phyloP scores from a whole-genome alignment of 2,888 invertebrate genomes.

The Allygus modestus region DNA sequence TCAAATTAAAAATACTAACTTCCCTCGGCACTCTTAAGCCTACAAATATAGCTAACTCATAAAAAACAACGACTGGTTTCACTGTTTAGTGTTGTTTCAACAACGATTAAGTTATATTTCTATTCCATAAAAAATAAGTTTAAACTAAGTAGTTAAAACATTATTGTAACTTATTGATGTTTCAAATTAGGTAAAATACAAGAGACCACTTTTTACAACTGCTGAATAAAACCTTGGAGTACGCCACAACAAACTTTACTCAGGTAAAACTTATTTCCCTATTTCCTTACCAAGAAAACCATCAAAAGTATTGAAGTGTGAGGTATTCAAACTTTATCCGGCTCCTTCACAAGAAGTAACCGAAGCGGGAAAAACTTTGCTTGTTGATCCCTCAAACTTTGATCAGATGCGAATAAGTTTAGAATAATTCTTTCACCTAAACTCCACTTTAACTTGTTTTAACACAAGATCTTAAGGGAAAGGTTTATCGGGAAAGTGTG shows the following conservation, averaged over 20 bases:
- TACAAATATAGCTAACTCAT: no score
- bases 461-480: no score
- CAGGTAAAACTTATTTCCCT: neutral
- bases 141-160: no score
- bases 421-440: neutral
- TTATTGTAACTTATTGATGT: no score
- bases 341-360: neutral
- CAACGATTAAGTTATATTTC: no score
- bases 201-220: no score
- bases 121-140: no score
- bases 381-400: neutral
- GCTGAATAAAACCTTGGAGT: neutral
- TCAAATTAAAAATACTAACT: no score
- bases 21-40: no score
- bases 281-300: neutral
- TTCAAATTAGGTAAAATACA: no score
- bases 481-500: neutral
- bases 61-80: no score
- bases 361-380: neutral
- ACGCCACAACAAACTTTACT: neutral
- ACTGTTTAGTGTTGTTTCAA: no score
- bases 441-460: neutral
- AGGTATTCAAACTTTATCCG: neutral
- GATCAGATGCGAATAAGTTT: neutral
- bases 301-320: neutral